Conservation (phyloP, 2,888 invertebrate genomes). For the Lysandra bellargus region DNA sequence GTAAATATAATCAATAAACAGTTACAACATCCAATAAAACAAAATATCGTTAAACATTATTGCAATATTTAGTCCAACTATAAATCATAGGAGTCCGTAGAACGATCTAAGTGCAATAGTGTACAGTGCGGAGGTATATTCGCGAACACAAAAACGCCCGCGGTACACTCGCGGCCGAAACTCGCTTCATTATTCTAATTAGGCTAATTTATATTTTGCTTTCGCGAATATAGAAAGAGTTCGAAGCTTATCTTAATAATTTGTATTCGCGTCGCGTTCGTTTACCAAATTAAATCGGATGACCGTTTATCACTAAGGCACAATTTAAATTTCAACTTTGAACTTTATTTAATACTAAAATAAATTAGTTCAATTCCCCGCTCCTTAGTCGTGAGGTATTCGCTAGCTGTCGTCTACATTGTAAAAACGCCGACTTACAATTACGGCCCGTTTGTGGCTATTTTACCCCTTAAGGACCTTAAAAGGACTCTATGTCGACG, state of each 20-base stretch:
- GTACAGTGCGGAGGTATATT: conserved; percentile 62
- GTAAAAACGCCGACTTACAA: conserved; percentile 38
- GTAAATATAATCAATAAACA: conserved; percentile 70
- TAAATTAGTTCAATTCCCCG: conserved; percentile 68
- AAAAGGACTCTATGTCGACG: background rate
- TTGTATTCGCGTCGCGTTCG: conserved; percentile 38
- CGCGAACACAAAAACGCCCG: conserved; percentile 37
- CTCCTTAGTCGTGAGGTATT: conserved; percentile 42
- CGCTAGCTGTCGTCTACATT: conserved; percentile 44
- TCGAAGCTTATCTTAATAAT: conserved; percentile 27
- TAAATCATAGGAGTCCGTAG: conserved; percentile 59
- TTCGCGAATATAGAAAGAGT: conserved; percentile 35
- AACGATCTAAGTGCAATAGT: conserved; percentile 57
- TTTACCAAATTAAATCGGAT: conserved; percentile 62
- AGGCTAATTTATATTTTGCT: conserved; percentile 30
- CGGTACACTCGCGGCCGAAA: background rate
- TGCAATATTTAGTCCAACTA: conserved; percentile 63
- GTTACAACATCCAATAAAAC: conserved; percentile 76
- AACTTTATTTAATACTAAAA: conserved; percentile 74
- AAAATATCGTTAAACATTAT: conserved; percentile 72
- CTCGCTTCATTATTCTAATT: conserved; percentile 26
- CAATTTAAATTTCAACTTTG: conserved; percentile 77
- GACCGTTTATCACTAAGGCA: conserved; percentile 75
- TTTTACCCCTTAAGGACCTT: background rate
- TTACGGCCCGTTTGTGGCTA: background rate